Base-by-base conservation (phyloP, 2,113 vertebrate genomes). In the Oophaga pumilio region DNA sequence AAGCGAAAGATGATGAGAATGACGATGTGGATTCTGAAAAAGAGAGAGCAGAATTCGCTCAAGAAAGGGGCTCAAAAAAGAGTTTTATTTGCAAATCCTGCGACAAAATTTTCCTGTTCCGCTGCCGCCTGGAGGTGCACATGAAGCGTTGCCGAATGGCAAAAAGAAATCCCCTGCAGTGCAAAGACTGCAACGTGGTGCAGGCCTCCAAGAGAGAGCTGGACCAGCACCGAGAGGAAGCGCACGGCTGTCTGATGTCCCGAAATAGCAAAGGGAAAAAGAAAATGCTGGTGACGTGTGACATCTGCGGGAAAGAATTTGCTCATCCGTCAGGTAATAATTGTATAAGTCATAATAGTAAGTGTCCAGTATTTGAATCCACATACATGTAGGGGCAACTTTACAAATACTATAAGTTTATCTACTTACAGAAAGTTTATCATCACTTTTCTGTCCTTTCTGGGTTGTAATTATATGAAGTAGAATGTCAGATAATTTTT, bases 311-410 rank as follows among this genome's bases (percentile, higher is more conserved):
- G 2, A 93, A 96, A 59, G 95, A 94, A 33, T 98, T 97, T 77
- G 97, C 95, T 86, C 96, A 97, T 20, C 94, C 96, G 1, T 98
- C 96, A 93, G 96, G 96, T 96, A 53, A 53, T n/a, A 0, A 15
- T 28, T n/a, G n/a, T 56, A 69, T 28, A 9, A 22, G 4, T 66
- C 24, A 43, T 43, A 43, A 43, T 2, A 43, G 33, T 43, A 43
- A 43, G 5, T 43, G 33, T 43, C 33, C 33, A 43, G 33, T 43
- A 43, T 43, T 4, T 1, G 33, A 43, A 43, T 43, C 33, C 33
- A 43, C 33, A 43, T 43, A 5, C 33, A 43, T 43, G 5, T 2
- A 43, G 33, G 33, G 33, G 33, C 33, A 33, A 33, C 33, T 33
- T 33, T 33, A 33, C 33, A 33, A 33, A 33, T 33, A 33, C 33